phyloP scores from a whole-genome alignment of 2,113 vertebrate species.

The Phoenicopterus ruber region DNA sequence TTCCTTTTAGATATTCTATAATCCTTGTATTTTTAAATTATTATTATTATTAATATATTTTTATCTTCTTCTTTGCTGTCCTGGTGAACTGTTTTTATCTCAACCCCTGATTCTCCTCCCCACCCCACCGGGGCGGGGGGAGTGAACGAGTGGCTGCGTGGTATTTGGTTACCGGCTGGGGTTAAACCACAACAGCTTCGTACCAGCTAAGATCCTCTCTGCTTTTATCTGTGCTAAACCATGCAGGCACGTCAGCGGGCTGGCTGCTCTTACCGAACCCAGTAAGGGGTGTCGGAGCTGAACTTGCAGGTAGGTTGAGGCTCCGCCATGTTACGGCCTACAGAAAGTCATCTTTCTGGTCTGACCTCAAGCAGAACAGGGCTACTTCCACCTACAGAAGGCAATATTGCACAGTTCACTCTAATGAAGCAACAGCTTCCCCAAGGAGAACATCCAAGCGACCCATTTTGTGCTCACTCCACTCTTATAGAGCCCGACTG shows the following conservation, averaged over 20 bases:
- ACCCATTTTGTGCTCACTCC: not conserved
- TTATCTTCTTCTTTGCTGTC: too few species aligned
- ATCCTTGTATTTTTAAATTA: too few species aligned
- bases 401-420: not conserved
- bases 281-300: not conserved
- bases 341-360: not conserved
- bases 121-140: too few species aligned
- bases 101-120: too few species aligned
- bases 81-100: too few species aligned
- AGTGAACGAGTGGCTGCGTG: too few species aligned
- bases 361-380: not conserved
- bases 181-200: too few species aligned
- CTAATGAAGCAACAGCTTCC: not conserved
- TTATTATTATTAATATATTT: too few species aligned
- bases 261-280: not conserved
- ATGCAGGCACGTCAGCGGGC: not conserved
- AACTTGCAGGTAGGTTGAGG: not conserved
- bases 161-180: too few species aligned
- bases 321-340: not conserved
- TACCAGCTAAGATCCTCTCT: not conserved
- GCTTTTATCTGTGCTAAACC: not conserved
- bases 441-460: not conserved
- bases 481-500: not conserved
- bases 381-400: not conserved
- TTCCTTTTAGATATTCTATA: too few species aligned